Conservation (phyloP, 2,888 invertebrate species). For the Metacarcinus magister region DNA sequence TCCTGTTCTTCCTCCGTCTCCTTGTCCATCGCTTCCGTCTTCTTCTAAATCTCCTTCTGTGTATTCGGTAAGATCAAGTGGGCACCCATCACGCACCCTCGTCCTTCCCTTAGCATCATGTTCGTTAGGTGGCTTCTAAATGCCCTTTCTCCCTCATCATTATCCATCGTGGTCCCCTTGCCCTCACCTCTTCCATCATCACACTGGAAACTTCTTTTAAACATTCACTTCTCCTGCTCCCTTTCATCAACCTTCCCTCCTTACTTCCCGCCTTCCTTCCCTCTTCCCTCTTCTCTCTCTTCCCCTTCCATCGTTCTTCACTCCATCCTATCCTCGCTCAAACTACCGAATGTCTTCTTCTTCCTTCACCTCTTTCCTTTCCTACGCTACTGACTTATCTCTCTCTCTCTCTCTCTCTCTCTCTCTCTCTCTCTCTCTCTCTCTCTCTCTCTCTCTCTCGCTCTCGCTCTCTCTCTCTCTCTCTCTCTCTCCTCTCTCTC, state of each 20-base stretch:
- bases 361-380: neutral
- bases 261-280: too few relatives aligned
- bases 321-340: neutral
- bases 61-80: constrained; percentile 4
- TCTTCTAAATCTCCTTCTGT: neutral
- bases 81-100: constrained; percentile 10
- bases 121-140: constrained; percentile 28
- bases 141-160: constrained; percentile 41
- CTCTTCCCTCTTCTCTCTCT: neutral
- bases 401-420: too few relatives aligned
- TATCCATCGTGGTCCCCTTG: constrained; percentile 19
- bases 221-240: neutral
- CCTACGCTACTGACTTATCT: neutral
- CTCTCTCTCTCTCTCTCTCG: constrained; percentile 44
- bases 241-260: constrained; percentile 39
- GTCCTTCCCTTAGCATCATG: neutral
- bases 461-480: constrained; percentile 9
- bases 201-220: neutral
- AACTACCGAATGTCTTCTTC: neutral
- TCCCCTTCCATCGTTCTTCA: neutral
- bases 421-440: constrained; percentile 31
- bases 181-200: neutral
- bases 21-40: neutral
- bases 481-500: neutral
- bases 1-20: constrained; percentile 15